Evolutionary conservation across 2,797 vertebrate genomes (phyloP).

Genomic region (Cossypha caffra): DNA sequence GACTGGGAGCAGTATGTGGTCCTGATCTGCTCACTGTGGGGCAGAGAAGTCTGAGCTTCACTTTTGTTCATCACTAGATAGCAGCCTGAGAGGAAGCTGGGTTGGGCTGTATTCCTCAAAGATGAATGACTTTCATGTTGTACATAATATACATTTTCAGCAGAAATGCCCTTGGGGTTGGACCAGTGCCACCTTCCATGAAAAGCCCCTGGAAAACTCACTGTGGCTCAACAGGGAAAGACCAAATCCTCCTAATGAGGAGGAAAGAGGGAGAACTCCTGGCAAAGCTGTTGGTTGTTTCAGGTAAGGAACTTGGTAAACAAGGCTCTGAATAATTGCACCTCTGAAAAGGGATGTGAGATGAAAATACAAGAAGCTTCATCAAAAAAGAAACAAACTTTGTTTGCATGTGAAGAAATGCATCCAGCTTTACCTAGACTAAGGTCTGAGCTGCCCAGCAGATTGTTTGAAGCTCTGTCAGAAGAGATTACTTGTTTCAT

Average conservation of each 20-base stretch:
- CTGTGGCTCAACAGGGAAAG: background rate
- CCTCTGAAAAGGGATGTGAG: constrained; percentile 34
- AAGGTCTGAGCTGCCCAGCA: background rate
- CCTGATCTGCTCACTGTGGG: background rate
- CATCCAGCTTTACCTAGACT: background rate
- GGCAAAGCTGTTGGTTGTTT: constrained; percentile 37
- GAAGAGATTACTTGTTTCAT: constrained; percentile 28
- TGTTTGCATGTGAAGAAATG: constrained; percentile 27
- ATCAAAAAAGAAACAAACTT: constrained; percentile 18
- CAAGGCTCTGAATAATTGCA: constrained; percentile 46
- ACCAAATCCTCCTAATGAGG: background rate
- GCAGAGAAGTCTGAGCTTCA: background rate
- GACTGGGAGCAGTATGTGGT: background rate
- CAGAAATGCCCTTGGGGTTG: background rate
- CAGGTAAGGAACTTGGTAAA: constrained; percentile 56
- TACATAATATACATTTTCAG: background rate
- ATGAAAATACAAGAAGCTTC: constrained; percentile 41
- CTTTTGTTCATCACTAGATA: background rate
- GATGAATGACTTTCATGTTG: background rate
- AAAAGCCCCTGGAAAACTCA: background rate
- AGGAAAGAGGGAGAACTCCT: background rate
- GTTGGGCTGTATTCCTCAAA: constrained; percentile 5
- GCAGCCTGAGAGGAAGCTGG: background rate
- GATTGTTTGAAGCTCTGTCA: constrained; percentile 4
- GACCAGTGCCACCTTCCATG: background rate